A percentile compares a stretch with the other conserved stretches of the same genome.
Evolutionary conservation across 2,113 vertebrate genomes (phyloP).

Genomic region (Strigops habroptila): DNA sequence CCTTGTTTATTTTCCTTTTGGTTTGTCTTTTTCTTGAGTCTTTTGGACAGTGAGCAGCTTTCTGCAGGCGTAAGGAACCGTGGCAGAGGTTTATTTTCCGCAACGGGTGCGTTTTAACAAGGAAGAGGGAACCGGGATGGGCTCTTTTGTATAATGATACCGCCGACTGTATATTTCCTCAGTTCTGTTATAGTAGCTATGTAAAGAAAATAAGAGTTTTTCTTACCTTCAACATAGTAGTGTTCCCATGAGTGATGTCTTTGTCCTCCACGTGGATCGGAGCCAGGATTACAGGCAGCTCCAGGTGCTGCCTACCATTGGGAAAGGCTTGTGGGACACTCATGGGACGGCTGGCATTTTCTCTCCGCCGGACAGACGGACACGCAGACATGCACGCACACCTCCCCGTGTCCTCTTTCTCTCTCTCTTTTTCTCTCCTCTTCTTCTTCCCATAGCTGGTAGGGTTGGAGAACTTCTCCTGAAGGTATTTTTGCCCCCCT

Average conservation of each 20-base stretch:
- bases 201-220: constrained; percentile 39
- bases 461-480: constrained; percentile 30
- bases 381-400: not conserved
- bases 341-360: not conserved
- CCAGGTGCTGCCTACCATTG: not conserved
- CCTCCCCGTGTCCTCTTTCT: not conserved
- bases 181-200: constrained; percentile 1
- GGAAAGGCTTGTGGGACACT: not conserved
- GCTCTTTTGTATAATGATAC: constrained; percentile 44
- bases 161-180: constrained; percentile 61
- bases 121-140: not conserved
- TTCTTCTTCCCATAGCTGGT: not conserved
- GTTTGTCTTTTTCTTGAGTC: not conserved
- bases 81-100: constrained; percentile 31
- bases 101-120: not conserved
- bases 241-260: not conserved
- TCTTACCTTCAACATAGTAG: not conserved
- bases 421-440: not conserved
- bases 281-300: not conserved
- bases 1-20: not conserved
- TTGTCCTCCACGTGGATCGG: not conserved
- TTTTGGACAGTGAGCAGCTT: constrained; percentile 58
- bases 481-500: not conserved
- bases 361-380: not conserved
- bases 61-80: not conserved